Percentiles rank a stretch among this genome's conserved stretches.
These are phyloP conservation scores for Drosophila suboccidentalis DNA, from an alignment of 2,888 invertebrate genomes.

Conservation along the genomic window DNA sequence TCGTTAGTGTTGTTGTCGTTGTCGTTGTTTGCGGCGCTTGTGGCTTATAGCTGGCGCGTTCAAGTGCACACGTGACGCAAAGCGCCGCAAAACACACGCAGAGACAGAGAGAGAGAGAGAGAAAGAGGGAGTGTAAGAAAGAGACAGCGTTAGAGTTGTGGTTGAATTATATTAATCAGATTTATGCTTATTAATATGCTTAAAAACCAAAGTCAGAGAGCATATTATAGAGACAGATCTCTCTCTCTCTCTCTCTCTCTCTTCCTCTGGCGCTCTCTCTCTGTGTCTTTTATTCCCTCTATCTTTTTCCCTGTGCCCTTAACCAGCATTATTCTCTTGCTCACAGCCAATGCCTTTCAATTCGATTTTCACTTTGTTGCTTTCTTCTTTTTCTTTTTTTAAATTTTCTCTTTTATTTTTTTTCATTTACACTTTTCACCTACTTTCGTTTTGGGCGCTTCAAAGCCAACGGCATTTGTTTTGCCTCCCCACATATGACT, in stretches of 20 bases:
- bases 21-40: constrained; percentile 48
- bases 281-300: neutral
- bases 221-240: constrained; percentile 13
- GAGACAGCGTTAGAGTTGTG: constrained; percentile 26
- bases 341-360: constrained; percentile 45
- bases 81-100: too few relatives aligned
- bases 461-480: constrained; percentile 54
- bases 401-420: constrained; percentile 10
- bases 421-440: constrained; percentile 76
- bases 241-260: neutral
- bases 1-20: constrained; percentile 15
- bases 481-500: constrained; percentile 24
- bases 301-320: constrained; percentile 7
- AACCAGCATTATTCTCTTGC: constrained; percentile 28
- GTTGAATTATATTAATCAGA: constrained; percentile 71
- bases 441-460: constrained; percentile 62
- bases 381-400: constrained; percentile 11
- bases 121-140: too few relatives aligned
- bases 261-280: neutral
- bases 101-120: neutral
- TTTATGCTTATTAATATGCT: constrained; percentile 19
- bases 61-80: constrained; percentile 79
- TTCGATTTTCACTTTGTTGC: constrained; percentile 71
- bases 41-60: constrained; percentile 63
- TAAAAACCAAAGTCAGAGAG: constrained; percentile 22